Base-by-base conservation (phyloP, 1,140 invertebrate species). In the Helicoverpa zea region DNA sequence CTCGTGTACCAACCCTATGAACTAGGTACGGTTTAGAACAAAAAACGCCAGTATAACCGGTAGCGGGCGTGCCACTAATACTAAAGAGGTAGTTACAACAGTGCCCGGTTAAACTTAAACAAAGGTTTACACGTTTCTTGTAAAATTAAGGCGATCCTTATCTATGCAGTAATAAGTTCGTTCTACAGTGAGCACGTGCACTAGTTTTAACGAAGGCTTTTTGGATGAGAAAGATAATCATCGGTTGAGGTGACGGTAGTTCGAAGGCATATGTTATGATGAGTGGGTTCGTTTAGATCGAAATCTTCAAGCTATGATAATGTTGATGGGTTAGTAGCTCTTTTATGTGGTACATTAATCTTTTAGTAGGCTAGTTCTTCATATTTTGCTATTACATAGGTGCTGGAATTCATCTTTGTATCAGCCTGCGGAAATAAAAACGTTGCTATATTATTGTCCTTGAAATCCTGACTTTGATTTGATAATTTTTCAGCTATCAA, bases 131-230 rank as follows among this genome's bases (percentile, higher is more conserved):
- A 90, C 88, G 91, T 89, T 90, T 86, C 86, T 84, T 89, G 85
- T 92, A 91, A 91, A 93, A 92, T 92, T 92, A 92, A 91, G 83
- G 51, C 82, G 92, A 93, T 93, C 83, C 83, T 91, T 94, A 94
- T 94, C 92, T 87, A 81, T 87, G 80, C 83, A 84, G 88, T 90
- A 90, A 91, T 91, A 90, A 89, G 88, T 88, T 84, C 86, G 87
- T 87, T 81, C 80, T 86, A 82, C 59, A 86, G 87, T 82, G 87
- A 84, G 91, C 91, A 92, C 93, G 92, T 92, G 93, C 86, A 89
- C 89, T 89, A 92, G 85, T 91, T 91, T 89, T 89, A 91, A 92
- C 89, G 87, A 94, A 90, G 23, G 58, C 30, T 54, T 77, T 63
- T 79, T 68, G 61, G 75, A 77, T 66, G 75, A 77, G 75, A 7